Evolutionary conservation across 2,797 vertebrate species (phyloP).

Genomic region (Caiman crocodilus): DNA sequence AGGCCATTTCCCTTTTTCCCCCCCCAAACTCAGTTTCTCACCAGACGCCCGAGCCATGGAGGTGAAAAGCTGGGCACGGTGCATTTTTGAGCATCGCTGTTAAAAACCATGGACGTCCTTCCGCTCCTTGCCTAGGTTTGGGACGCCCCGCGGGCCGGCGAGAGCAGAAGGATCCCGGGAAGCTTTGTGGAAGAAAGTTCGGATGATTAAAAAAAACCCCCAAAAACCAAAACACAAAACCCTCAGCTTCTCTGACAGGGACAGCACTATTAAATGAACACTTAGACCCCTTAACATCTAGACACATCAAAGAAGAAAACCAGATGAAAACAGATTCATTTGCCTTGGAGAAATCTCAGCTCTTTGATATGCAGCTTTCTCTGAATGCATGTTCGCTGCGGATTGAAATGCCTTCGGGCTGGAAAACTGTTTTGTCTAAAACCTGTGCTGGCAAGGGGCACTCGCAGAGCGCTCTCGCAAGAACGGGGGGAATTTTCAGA

Average conservation of each 20-base stretch:
- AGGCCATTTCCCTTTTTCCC: background rate
- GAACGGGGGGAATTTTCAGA: background rate
- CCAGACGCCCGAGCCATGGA: background rate
- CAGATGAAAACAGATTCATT: conserved; percentile 46
- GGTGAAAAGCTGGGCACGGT: background rate
- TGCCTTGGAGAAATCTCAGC: conserved; percentile 28
- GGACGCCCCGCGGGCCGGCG: background rate
- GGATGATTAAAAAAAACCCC: background rate
- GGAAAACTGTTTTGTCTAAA: background rate
- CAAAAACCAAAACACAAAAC: background rate
- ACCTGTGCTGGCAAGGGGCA: conserved; percentile 15
- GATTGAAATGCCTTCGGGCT: conserved; percentile 26
- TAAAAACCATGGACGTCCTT: conserved; percentile 4
- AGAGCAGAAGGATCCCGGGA: background rate
- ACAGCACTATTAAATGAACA: conserved; percentile 24
- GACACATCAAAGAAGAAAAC: conserved; percentile 41
- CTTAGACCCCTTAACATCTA: conserved; percentile 4
- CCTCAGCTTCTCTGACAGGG: background rate
- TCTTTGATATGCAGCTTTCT: conserved; percentile 26
- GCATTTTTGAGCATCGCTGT: background rate
- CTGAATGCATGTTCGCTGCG: background rate
- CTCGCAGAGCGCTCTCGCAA: background rate
- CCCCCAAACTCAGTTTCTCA: background rate
- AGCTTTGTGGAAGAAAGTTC: background rate
- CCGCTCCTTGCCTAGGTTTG: background rate